phyloP scores from a whole-genome alignment of 1,140 invertebrate genomes.

The Pseudomyrmex flavicornis region DNA sequence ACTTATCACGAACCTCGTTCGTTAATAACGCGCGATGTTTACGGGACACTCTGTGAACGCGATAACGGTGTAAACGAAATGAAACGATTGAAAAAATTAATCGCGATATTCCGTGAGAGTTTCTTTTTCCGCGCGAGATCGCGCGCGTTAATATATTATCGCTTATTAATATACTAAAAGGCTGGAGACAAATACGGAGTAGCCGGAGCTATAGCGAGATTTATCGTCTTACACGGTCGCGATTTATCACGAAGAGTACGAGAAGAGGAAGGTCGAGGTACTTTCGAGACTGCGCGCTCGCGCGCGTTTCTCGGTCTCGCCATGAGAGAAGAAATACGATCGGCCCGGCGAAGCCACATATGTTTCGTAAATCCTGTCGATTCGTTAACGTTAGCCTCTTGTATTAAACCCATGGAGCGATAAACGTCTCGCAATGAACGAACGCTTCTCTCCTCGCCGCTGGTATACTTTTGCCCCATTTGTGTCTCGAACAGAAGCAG shows the following conservation, averaged over 20 bases:
- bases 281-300: conserved; percentile 44
- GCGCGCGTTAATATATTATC: conserved; percentile 60
- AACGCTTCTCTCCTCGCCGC: background rate
- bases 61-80: background rate
- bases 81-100: conserved; percentile 27
- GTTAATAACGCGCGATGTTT: background rate
- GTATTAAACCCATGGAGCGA: conserved; percentile 66
- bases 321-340: conserved; percentile 72
- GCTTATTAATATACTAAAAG: conserved; percentile 69
- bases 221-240: conserved; percentile 70
- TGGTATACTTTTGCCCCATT: conserved; percentile 38
- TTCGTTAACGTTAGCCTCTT: conserved; percentile 72
- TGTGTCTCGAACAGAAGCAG: background rate
- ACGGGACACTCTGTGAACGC: background rate
- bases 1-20: conserved; percentile 1
- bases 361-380: conserved; percentile 73
- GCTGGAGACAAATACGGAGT: conserved; percentile 71
- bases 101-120: conserved; percentile 30
- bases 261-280: conserved; percentile 34
- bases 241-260: conserved; percentile 71
- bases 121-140: conserved; percentile 10
- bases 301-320: conserved; percentile 43
- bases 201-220: conserved; percentile 66
- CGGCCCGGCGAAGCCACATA: conserved; percentile 64
- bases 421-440: conserved; percentile 66